phyloP scores from a whole-genome alignment of 2,797 vertebrate genomes.

The Selene dorsalis region DNA sequence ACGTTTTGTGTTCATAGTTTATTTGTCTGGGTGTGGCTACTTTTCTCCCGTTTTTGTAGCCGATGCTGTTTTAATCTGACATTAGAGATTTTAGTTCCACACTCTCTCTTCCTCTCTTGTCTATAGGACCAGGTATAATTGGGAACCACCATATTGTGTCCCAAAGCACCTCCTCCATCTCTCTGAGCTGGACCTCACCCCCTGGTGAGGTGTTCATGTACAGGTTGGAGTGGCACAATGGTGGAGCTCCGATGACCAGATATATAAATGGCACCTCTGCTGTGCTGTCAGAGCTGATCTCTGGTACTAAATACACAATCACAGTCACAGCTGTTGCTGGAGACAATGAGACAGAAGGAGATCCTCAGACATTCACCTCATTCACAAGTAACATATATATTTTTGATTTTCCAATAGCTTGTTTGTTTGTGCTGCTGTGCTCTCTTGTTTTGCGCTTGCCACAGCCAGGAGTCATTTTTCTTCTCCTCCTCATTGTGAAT shows the following conservation, averaged over 20 bases:
- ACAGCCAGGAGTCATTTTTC: neutral
- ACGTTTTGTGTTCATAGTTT: neutral
- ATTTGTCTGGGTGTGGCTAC: neutral
- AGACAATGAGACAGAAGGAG: neutral
- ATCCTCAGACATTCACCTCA: neutral
- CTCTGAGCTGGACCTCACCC: slow-evolving; percentile 38
- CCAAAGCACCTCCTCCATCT: slow-evolving; percentile 8
- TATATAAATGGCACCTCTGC: neutral
- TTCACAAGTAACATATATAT: neutral
- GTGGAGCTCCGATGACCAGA: neutral
- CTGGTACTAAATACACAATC: slow-evolving; percentile 21
- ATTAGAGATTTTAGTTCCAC: no score
- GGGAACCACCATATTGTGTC: neutral
- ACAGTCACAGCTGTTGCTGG: slow-evolving; percentile 45
- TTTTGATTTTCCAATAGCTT: no score
- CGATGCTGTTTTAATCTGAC: neutral
- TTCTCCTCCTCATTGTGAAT: neutral
- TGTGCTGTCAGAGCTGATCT: neutral
- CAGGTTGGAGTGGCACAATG: slow-evolving; percentile 24
- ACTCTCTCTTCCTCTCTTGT: neutral
- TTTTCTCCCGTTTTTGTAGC: neutral
- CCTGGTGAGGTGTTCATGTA: slow-evolving; percentile 10
- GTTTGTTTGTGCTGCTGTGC: no score
- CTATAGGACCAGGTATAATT: neutral
- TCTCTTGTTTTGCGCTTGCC: no score